Base-by-base conservation (phyloP, 1,140 invertebrate genomes). In the Drosophila pseudoananassae region DNA sequence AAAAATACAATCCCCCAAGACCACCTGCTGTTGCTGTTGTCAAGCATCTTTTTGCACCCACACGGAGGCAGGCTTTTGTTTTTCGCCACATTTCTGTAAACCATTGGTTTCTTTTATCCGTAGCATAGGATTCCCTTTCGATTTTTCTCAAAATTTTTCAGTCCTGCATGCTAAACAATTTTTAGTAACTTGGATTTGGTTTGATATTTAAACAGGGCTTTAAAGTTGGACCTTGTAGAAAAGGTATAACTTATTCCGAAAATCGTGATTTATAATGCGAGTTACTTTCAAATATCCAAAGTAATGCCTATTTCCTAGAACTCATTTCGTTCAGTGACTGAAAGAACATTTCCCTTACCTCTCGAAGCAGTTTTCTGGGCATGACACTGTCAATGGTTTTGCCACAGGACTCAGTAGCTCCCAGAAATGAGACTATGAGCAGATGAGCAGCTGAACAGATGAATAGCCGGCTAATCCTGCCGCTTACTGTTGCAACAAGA, bases 401-500 rank as follows among this genome's bases (percentile, higher is more conserved):
- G 63, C 27, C 15, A n/a, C 31, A 65, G 45, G 23, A 17, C 9
- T 6, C n/a, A n/a, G 46, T 9, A 29, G 43, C 51, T 57, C 27
- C 57, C 66, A 66, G 61, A 56, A 52, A 76, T 46, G 43, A 15
- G 14, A 45, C 14, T 61, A 68, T 54, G 49, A 47, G 65, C 14
- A 20, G 64, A 25, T 56, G 64, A 70, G 40, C 9, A 14, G 40
- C 68, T 55, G 50, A 55, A 63, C 31, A 38, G 64, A 33, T 69
- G 64, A 70, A 69, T 55, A 55, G 65, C 63, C 17, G 43, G 52
- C 78, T 84, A 84, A 84, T 84, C 82, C 68, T 59, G 43, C 45
- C 63, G 77, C 66, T 76, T 76, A 80, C 73, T 73, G 61, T 77
- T 64, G 71, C 43, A 72, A 52, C 63, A 52, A 68, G 71, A 63